Base-by-base conservation (phyloP, 1,140 invertebrate genomes). In the Odontomachus brunneus region DNA sequence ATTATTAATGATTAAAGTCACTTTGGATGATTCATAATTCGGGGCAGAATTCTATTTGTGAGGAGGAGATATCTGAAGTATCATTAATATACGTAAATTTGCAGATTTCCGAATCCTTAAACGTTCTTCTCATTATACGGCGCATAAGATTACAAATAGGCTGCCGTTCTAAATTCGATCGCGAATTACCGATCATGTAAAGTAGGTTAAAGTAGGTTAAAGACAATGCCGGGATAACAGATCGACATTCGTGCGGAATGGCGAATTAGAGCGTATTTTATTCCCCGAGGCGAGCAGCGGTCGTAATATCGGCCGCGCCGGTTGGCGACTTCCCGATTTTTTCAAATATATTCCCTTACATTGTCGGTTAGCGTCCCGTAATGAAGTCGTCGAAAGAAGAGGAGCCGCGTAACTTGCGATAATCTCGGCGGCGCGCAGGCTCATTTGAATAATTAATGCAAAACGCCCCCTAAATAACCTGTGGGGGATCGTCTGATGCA, bases 381-480 rank as follows among this genome's bases (percentile, higher is more conserved):
- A 92, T 91, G 87, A 92, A 93, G 89, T 90, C 84, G 90, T 91
- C 76, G 75, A 51, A 88, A 88, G 85, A 88, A 88, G 84, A 82
- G 83, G 84, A 83, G 86, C 74, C 65, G 66, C 84, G 89, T 91
- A 93, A 93, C 92, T 93, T 93, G 93, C 93, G 91, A 91, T 91
- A 92, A 92, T 92, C 91, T 91, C 81, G 84, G 82, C 7, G 22
- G 63, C 83, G 91, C 89, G 87, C 83, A 86, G 82, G 75, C 90
- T 92, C 90, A 92, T 93, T 94, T 92, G 90, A 92, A 93, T 94
- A 94, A 94, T 94, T 94, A 94, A 94, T 93, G 93, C 92, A 94
- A 94, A 93, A 93, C 90, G 89, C 91, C 90, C 91, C 90, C 90
- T 93, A 93, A 94, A 93, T 93, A 93, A 93, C 91, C 89, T 84